Evolutionary conservation across 1,140 invertebrate species (phyloP).

Genomic region (Planococcus citri): DNA sequence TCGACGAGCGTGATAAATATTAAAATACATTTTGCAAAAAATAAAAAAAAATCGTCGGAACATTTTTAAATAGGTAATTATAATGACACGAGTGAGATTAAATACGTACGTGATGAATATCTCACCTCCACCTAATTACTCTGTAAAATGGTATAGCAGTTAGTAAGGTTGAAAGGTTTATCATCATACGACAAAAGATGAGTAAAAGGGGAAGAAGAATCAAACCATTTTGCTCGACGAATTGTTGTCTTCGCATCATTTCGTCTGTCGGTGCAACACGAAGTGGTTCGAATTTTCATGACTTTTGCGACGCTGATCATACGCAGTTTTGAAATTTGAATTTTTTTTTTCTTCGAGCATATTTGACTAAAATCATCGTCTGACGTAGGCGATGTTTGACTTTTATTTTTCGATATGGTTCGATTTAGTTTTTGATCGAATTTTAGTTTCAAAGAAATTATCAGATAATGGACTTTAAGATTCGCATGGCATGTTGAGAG

Average conservation of each 20-base stretch:
- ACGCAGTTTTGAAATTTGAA: neutral
- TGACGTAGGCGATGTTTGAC: neutral
- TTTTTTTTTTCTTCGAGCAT: neutral
- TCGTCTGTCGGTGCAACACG: conserved; percentile 1
- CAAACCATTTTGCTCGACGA: neutral
- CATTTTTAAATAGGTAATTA: too few relatives aligned
- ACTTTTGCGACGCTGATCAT: neutral
- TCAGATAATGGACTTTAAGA: too few relatives aligned
- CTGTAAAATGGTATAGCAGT: neutral
- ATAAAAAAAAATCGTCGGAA: too few relatives aligned
- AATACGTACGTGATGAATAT: neutral
- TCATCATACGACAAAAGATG: neutral
- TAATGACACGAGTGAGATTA: too few relatives aligned
- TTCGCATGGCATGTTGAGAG: too few relatives aligned
- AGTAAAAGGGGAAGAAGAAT: conserved; percentile 2
- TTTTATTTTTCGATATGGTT: neutral
- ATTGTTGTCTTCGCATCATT: conserved; percentile 6
- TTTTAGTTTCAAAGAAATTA: too few relatives aligned
- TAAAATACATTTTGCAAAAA: too few relatives aligned
- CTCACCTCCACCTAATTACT: neutral
- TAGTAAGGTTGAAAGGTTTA: neutral
- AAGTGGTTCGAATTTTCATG: conserved; percentile 6
- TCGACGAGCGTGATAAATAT: too few relatives aligned
- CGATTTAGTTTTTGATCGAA: neutral
- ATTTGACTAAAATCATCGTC: neutral